A percentile compares a stretch with the other conserved stretches of the same genome.
These are phyloP conservation scores for Synergus umbraculus DNA, from an alignment of 2,888 invertebrate species.

Conservation along the genomic window DNA sequence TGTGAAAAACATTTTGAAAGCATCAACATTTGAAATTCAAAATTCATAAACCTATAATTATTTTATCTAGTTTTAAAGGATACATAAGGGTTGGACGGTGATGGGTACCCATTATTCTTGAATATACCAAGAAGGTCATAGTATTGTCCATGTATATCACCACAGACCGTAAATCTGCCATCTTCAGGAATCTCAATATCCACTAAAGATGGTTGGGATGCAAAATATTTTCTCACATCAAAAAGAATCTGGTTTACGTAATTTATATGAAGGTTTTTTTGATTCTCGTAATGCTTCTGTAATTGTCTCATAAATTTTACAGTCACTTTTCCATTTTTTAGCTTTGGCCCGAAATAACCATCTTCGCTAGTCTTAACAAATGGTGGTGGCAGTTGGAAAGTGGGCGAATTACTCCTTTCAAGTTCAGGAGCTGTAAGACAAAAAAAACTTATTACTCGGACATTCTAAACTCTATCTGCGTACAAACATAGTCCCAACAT, in stretches of 20 bases:
- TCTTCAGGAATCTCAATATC: constrained; percentile 92
- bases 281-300: constrained; percentile 92
- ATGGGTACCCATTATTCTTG: constrained; percentile 95
- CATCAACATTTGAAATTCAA: not conserved
- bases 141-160: constrained; percentile 99
- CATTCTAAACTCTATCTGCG: no score
- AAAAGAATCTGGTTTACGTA: constrained; percentile 98
- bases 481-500: no score
- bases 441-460: not conserved
- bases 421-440: not conserved
- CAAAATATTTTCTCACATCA: constrained; percentile 91
- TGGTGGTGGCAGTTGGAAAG: not conserved
- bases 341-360: constrained; percentile 93
- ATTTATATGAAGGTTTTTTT: constrained; percentile 96
- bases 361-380: constrained; percentile 90
- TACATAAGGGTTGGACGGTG: constrained; percentile 96
- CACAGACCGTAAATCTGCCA: constrained; percentile 97
- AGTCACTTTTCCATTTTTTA: constrained; percentile 93
- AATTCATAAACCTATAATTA: not conserved
- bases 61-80: constrained; percentile 70
- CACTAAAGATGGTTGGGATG: constrained; percentile 90
- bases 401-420: not conserved
- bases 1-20: not conserved
- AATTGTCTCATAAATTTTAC: constrained; percentile 92
- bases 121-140: constrained; percentile 99